Evolutionary conservation across 1,140 invertebrate species (phyloP).

Genomic region (Drosophila repleta): DNA sequence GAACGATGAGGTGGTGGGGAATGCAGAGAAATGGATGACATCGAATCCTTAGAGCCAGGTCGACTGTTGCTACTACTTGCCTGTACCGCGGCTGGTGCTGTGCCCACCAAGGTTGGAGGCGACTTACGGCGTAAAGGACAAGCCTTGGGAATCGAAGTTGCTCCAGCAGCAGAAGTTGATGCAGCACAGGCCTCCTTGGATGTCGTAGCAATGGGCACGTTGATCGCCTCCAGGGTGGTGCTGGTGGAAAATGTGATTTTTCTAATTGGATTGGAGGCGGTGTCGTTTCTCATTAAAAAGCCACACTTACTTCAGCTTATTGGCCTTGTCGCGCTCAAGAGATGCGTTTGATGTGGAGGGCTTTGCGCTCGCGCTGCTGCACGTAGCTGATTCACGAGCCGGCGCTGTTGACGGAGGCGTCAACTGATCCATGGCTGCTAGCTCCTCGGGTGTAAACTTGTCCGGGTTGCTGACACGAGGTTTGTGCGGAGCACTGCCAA

Average conservation of each 20-base stretch:
- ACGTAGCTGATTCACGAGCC: slow-evolving; percentile 62
- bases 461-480: slow-evolving; percentile 73
- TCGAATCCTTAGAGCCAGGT: slow-evolving; percentile 59
- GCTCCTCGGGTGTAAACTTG: slow-evolving; percentile 78
- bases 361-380: slow-evolving; percentile 52
- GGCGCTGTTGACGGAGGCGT: slow-evolving; percentile 80
- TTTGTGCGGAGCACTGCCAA: slow-evolving; percentile 77
- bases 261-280: slow-evolving; percentile 56
- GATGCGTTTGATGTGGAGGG: slow-evolving; percentile 51
- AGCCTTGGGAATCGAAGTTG: slow-evolving; percentile 2
- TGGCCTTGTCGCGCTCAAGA: slow-evolving; percentile 56
- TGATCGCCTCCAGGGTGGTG: slow-evolving; percentile 49
- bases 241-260: slow-evolving; percentile 81
- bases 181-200: not conserved
- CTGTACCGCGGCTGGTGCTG: slow-evolving; percentile 38
- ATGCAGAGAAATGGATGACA: slow-evolving; percentile 70
- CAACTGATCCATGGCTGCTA: slow-evolving; percentile 75
- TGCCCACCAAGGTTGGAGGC: not conserved
- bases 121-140: slow-evolving; percentile 47
- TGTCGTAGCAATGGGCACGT: slow-evolving; percentile 10
- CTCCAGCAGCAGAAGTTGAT: slow-evolving; percentile 1
- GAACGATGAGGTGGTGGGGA: slow-evolving; percentile 73
- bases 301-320: slow-evolving; percentile 60
- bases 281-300: not conserved
- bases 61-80: slow-evolving; percentile 43